Percentiles rank a stretch among this genome's conserved stretches.
Conservation (phyloP, 2,113 vertebrate species). For the Gallinago undulata region DNA sequence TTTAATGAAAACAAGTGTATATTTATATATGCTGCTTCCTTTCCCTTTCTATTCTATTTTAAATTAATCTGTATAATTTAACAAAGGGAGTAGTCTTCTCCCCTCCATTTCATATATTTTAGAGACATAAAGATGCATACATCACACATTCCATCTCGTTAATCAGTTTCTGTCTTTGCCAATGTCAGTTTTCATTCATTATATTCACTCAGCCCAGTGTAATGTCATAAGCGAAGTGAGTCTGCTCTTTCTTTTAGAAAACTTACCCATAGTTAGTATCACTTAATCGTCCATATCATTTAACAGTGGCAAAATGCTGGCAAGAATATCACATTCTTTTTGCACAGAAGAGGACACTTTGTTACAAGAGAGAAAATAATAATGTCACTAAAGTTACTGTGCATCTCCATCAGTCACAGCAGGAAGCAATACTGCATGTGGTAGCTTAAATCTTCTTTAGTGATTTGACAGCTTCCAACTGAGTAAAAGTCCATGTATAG, state of each 20-base stretch:
- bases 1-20: not conserved
- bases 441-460: conserved; percentile 21
- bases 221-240: not conserved
- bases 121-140: not conserved
- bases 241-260: not conserved
- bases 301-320: not conserved
- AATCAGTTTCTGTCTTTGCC: not conserved
- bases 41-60: not conserved
- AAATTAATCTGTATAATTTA: not conserved
- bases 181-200: not conserved
- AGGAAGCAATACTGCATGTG: not conserved
- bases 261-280: not conserved
- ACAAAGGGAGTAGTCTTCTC: not conserved
- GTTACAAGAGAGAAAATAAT: not conserved
- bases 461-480: conserved; percentile 33
- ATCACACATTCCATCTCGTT: not conserved
- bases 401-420: conserved; percentile 30
- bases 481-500: not conserved
- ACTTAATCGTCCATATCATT: not conserved
- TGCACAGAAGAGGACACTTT: not conserved
- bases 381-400: not conserved
- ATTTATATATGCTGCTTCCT: not conserved
- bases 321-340: not conserved
- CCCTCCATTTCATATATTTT: not conserved
- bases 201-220: not conserved